Percentiles rank a stretch among this genome's conserved stretches.
phyloP scores from a whole-genome alignment of 2,888 invertebrate genomes.

The Harmothoe impar region DNA sequence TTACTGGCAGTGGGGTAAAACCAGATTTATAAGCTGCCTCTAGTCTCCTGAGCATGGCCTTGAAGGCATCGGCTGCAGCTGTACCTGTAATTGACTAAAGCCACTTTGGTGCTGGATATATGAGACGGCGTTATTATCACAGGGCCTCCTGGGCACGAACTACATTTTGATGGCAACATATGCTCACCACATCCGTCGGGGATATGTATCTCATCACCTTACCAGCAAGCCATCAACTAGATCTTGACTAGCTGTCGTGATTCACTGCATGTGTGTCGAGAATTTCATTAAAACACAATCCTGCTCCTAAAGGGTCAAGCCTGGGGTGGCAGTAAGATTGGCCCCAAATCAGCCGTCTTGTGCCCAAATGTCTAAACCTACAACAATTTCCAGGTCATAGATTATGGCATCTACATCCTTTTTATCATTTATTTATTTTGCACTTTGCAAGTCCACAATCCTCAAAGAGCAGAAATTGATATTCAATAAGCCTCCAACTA shows the following conservation, averaged over 20 bases:
- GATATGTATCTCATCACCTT: constrained; percentile 16
- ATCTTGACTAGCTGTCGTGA: background rate
- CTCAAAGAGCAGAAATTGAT: too few species aligned
- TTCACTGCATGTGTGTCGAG: background rate
- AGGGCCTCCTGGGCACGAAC: background rate
- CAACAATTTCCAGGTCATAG: constrained; percentile 21
- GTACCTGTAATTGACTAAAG: constrained; percentile 7
- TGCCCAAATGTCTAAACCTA: background rate
- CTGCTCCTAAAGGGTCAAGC: background rate
- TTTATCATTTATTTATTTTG: too few species aligned
- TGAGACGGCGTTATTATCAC: constrained; percentile 16
- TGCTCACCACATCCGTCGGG: background rate
- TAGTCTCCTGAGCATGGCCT: background rate
- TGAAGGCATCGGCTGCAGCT: background rate
- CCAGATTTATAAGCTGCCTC: background rate
- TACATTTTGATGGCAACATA: constrained; percentile 9
- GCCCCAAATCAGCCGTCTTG: background rate
- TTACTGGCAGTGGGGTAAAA: background rate
- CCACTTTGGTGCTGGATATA: constrained; percentile 11
- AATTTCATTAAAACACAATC: background rate
- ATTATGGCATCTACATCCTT: background rate
- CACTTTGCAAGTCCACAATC: too few species aligned
- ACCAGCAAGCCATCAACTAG: background rate
- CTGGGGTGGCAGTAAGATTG: background rate
- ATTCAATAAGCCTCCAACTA: too few species aligned